These are phyloP conservation scores for Anthoptus insignis DNA, from an alignment of 2,888 invertebrate species.

Conservation along the genomic window DNA sequence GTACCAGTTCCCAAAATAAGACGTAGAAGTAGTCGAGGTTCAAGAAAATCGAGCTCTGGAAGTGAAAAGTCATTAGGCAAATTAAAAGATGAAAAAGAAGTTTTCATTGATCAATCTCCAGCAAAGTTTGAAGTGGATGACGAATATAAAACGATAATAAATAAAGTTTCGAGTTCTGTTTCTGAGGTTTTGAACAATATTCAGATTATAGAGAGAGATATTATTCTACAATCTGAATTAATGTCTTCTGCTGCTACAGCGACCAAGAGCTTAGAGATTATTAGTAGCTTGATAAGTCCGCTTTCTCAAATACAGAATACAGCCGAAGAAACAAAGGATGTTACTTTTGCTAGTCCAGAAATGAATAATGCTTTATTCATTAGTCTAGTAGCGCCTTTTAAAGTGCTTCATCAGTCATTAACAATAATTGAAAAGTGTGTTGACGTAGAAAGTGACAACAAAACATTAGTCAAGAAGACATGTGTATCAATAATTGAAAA, in stretches of 20 bases:
- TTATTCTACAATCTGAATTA: slow-evolving; percentile 88
- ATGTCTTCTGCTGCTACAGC: slow-evolving; percentile 90
- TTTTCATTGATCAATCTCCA: slow-evolving; percentile 37
- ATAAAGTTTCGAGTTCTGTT: slow-evolving; percentile 58
- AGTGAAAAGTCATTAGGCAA: slow-evolving; percentile 81
- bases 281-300: slow-evolving; percentile 88
- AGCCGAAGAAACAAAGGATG: slow-evolving; percentile 83
- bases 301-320: slow-evolving; percentile 89
- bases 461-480: slow-evolving; percentile 90
- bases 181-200: slow-evolving; percentile 86
- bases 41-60: slow-evolving; percentile 74
- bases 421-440: slow-evolving; percentile 90
- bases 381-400: slow-evolving; percentile 86
- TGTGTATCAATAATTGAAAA: slow-evolving; percentile 89
- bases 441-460: slow-evolving; percentile 89
- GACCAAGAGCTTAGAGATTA: slow-evolving; percentile 89
- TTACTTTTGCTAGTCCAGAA: slow-evolving; percentile 65
- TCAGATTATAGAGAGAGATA: slow-evolving; percentile 88
- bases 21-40: slow-evolving; percentile 77
- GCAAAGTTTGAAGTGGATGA: slow-evolving; percentile 53
- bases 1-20: slow-evolving; percentile 57
- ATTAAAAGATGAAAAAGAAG: slow-evolving; percentile 63
- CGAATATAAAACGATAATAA: slow-evolving; percentile 63
- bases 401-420: slow-evolving; percentile 88
- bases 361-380: slow-evolving; percentile 85